Evolutionary conservation across 2,797 vertebrate genomes (phyloP).

Genomic region (Calcarius lapponicus): DNA sequence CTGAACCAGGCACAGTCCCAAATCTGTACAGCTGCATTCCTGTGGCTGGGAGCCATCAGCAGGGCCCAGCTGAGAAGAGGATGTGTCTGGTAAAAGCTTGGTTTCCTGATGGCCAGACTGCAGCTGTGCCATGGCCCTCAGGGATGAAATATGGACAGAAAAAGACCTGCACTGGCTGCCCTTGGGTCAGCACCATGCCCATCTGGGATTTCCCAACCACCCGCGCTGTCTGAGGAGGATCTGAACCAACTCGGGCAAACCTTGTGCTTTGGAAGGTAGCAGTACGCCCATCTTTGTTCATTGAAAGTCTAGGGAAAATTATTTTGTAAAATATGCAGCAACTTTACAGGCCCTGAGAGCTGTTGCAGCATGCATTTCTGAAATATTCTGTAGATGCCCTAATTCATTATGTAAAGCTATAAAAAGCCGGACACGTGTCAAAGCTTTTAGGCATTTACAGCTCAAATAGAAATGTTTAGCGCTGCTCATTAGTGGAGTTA

Average conservation of each 20-base stretch:
- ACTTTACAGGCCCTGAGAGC: neutral
- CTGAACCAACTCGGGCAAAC: neutral
- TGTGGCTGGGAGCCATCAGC: neutral
- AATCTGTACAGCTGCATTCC: neutral
- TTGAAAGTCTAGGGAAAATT: neutral
- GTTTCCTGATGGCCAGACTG: neutral
- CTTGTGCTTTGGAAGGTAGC: neutral
- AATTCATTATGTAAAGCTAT: neutral
- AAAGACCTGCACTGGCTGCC: neutral
- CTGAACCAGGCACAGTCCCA: neutral
- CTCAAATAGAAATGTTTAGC: neutral
- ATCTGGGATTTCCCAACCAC: neutral
- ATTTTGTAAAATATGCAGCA: neutral
- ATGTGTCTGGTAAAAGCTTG: neutral
- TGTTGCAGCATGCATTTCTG: neutral
- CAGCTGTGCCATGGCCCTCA: neutral
- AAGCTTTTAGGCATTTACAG: neutral
- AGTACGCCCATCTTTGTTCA: neutral
- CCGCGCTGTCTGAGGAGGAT: neutral
- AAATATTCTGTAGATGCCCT: neutral
- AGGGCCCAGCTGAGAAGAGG: neutral
- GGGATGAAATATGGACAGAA: neutral
- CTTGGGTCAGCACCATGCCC: neutral
- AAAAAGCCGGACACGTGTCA: neutral
- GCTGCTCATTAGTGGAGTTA: neutral